These are phyloP conservation scores for Nasonia vitripennis DNA, from an alignment of 1,140 invertebrate genomes.

Conservation along the genomic window DNA sequence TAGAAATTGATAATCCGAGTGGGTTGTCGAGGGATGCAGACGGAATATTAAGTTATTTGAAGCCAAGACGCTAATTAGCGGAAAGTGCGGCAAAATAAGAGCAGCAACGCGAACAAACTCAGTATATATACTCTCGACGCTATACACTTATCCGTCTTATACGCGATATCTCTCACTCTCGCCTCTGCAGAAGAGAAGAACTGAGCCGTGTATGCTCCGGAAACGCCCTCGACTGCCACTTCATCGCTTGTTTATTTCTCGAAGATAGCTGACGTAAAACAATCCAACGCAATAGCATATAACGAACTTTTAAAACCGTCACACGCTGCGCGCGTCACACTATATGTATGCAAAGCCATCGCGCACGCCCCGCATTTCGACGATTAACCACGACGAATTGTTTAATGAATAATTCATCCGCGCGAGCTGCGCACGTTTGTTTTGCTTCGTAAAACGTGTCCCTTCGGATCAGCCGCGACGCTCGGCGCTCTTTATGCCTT, in stretches of 20 bases:
- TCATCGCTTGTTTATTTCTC: too few relatives aligned
- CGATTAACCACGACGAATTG: constrained; percentile 39
- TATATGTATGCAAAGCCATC: not conserved
- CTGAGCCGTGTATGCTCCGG: too few relatives aligned
- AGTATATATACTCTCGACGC: constrained; percentile 24
- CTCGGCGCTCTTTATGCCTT: not conserved
- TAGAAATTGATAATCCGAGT: constrained; percentile 41
- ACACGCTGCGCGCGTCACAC: too few relatives aligned
- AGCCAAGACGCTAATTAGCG: constrained; percentile 45
- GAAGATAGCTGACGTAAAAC: too few relatives aligned
- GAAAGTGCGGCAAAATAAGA: constrained; percentile 7
- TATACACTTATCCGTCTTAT: too few relatives aligned
- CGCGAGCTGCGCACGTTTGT: not conserved
- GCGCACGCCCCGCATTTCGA: not conserved
- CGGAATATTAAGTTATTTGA: constrained; percentile 40
- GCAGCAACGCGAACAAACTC: constrained; percentile 42
- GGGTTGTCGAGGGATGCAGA: not conserved
- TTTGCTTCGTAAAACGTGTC: constrained; percentile 17
- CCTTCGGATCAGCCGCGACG: constrained; percentile 15
- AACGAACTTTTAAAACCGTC: not conserved
- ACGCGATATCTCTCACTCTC: too few relatives aligned
- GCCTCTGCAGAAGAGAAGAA: too few relatives aligned
- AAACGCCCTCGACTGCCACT: too few relatives aligned
- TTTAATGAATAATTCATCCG: constrained; percentile 43
- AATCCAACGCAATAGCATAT: too few relatives aligned